Base-by-base conservation (phyloP, 2,888 invertebrate genomes). In the Agriopis marginaria region DNA sequence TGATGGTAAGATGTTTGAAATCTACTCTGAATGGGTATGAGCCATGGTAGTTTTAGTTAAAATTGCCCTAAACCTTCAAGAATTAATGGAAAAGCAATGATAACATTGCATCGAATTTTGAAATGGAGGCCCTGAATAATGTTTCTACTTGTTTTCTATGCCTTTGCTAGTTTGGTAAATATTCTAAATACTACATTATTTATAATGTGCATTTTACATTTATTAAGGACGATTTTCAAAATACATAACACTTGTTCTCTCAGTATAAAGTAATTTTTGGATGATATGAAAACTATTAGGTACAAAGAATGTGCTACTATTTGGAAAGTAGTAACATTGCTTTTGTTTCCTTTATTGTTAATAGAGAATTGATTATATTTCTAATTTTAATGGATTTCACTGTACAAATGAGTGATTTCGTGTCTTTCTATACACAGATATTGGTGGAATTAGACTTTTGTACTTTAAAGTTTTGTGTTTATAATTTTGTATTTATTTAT, bases 1-100 rank as follows among this genome's bases (percentile, higher is more conserved):
- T 87, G 86, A 86, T 85, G 81, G 7, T 84, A 89, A 89, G 88
- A 87, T 87, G 85, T 79, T 79, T 86, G 14, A 55, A 32, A 51
- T 42, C 51, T 42, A 50, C 17, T 50, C 14, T 44, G 11, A 44
- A 7, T 56, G 11, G 11, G 32, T 9, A 14, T 55, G 14, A 14
- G 14, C 5, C 6, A 55, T 23, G 0, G 23, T 39, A 39, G 3
- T 40, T 11, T 32, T 11, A 11, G 23, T 51, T 51, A 14, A 32
- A 17, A 3, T 9, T 17, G 10, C 23, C 32, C 5, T 32, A 23
- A 51, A 11, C 8, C 3, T 23, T 51, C 8, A 17, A 50, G 23
- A 51, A 51, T 32, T 10, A 3, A 32, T 4, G 5, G 32, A 51
- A 42, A 3, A 7, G 8, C 40, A 7, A 56, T 11, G 7, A 4